Conservation (phyloP, 1,140 invertebrate genomes). For the Ceratosolen fusciceps region DNA sequence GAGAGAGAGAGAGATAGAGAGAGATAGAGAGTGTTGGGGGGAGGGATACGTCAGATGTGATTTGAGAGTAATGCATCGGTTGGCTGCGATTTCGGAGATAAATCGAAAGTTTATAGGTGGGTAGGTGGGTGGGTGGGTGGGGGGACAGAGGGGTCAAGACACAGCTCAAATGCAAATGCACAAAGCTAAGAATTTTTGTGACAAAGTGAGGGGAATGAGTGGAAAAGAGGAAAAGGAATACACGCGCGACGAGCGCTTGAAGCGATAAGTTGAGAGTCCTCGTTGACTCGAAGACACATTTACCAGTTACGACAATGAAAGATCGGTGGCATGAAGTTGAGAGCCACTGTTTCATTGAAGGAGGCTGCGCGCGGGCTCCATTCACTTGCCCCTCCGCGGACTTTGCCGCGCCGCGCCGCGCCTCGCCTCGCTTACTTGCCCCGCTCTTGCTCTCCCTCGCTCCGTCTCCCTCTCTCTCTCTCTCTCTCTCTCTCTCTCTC, state of each 20-base stretch:
- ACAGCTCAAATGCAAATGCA: not conserved
- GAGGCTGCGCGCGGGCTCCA: slow-evolving; percentile 56
- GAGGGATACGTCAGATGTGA: not conserved
- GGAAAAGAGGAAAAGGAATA: not conserved
- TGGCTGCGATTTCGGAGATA: not conserved
- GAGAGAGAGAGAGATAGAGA: not conserved
- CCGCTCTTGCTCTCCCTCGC: slow-evolving; percentile 16
- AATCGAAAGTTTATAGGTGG: not conserved
- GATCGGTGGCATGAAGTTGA: slow-evolving; percentile 50
- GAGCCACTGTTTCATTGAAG: slow-evolving; percentile 68
- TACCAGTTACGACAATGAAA: slow-evolving; percentile 30
- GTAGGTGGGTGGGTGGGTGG: too few species aligned
- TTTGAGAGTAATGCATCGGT: not conserved
- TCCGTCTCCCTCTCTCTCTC: slow-evolving; percentile 41
- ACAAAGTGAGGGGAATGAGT: too few species aligned
- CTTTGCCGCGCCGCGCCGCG: slow-evolving; percentile 23
- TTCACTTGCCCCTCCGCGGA: slow-evolving; percentile 44
- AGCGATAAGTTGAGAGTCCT: slow-evolving; percentile 30
- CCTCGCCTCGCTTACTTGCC: slow-evolving; percentile 16
- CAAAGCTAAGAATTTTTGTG: not conserved
- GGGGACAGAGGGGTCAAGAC: too few species aligned
- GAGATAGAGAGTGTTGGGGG: not conserved
- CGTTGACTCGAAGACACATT: slow-evolving; percentile 20
- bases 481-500: slow-evolving; percentile 47
- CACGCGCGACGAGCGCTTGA: not conserved